Base-by-base conservation (phyloP, 2,113 vertebrate genomes). In the Carlito syrichta region DNA sequence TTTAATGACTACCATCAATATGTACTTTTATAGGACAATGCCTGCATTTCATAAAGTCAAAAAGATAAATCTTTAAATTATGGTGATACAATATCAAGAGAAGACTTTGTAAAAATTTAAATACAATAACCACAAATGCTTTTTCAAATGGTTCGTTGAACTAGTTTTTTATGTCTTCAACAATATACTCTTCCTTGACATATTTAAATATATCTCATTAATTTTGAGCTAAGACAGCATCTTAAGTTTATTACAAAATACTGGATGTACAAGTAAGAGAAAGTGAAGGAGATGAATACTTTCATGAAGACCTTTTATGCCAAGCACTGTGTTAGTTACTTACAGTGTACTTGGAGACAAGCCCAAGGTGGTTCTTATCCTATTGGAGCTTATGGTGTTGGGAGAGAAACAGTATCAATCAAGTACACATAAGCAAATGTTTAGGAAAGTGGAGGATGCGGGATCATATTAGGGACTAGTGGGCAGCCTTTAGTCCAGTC, bases 121-220 rank as follows among this genome's bases (percentile, higher is more conserved):
- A 84, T 88, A 58, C 2, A 22, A 17, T 87, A 92, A 81, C 73
- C 79, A 95, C 9, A 92, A 84, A 87, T 92, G 63, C 69, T 52
- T 69, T 97, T 97, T 96, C 40, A 83, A 78, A 69, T 88, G 48
- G 38, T 56, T 93, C 89, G 96, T 81, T 45, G n/a, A 90, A 84
- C 48, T 60, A 71, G 8, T 87, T 86, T 87, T 95, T 96, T 94
- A 83, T 96, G 40, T 74, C 38, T 40, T 89, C 25, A 94, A 52
- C 77, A 95, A 88, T 88, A 78, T 78, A 5, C 54, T 87, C 22
- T 7, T 94, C 40, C 63, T 79, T 78, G 66, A 94, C 94, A 60
- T 86, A 89, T 91, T 94, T 84, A 78, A 84, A 93, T 38, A n/a
- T 71, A 74, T 85, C 30, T n/a, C 89, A 94, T 94, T 97, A 94